Base-by-base conservation (phyloP, 2,797 vertebrate genomes). In the Champsocephalus esox region DNA sequence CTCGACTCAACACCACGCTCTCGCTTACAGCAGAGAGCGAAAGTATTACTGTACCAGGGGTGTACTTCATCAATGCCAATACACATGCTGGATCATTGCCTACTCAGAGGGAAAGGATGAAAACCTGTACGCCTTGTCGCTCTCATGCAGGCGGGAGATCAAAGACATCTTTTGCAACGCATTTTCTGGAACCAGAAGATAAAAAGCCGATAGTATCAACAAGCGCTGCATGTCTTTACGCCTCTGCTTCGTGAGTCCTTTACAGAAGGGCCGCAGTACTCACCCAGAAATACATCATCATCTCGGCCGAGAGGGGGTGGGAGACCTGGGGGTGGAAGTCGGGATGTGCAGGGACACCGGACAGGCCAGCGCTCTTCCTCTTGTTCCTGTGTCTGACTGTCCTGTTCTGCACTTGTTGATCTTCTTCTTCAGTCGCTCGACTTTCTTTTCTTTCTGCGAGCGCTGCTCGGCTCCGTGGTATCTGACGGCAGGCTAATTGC, bases 211-310 rank as follows among this genome's bases (percentile, higher is more conserved):
- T 9, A 24, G 14, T 52, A 68, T 73, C 68, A 66, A 63, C 54
- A 46, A 70, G 13, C 57, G 32, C 14, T 28, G 12, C 12, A 21
- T 43, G 28, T 50, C 65, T 14, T 60, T 21, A 49, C 19, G 44
- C 1, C 2, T 61, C 3, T 9, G 12, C 17, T 62, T 3, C 46
- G 65, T 54, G 28, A 19, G 11, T 52, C 14, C 21, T 38, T 41
- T 50, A 17, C 71, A 24, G 45, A 69, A 70, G 75, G 83, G 80
- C 85, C 83, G 73, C 46, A 3, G 82, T 91, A 93, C 92, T 91
- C 85, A 92, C 92, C 92, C 91, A 93, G 77, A 92, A 93, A 85
- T 93, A 93, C 92, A 93, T 93, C 92, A 93, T 93, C 92, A 93
- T 93, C 86, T 88, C 79, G 57, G 81, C 83, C 66, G 83, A 73